Base-by-base conservation (phyloP, 2,888 invertebrate genomes). In the Drosophila ezoana region DNA sequence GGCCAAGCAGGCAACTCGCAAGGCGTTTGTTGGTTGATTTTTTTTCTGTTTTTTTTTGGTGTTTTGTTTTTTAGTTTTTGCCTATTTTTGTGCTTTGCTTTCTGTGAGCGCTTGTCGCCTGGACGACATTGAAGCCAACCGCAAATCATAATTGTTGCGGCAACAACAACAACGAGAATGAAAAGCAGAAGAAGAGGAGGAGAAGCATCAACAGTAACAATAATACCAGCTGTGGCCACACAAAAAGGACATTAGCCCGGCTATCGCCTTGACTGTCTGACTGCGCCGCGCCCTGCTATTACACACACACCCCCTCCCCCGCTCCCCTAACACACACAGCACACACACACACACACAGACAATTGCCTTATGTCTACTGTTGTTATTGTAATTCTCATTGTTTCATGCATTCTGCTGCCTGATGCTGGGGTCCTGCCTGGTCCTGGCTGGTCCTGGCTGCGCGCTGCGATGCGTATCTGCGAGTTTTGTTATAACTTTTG, bases 121-220 rank as follows among this genome's bases (percentile, higher is more conserved):
- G 59, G 33, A 38, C 51, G 43, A 60, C 56, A 60, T 56, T 56
- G 65, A 59, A 64, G 54, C 58, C 56, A 44, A 75, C 77, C 77
- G 79, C 76, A 77, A 77, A 75, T 77, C 76, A 77, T 79, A 77
- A 77, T 79, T 77, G 76, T 74, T 78, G 79, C 65, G 75, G 63
- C 65, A 51, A 28, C 67, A 71, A 32, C 54, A 59, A 52, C 32
- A 62, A 44, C 54, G 14, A 35, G n/a, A 35, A 35, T 35, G 28
- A 28, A 8, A 11, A 23, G 3, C 4, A 23, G 23, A 23, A 23
- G 35, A n/a, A 33, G 4, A 57, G 40, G 1, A 69, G 38, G 9
- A n/a, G 20, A 16, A 16, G 37, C 18, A 18, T 37, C 37, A 33
- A 54, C 28, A 48, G 45, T 37, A 75, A 64, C 63, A 76, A 67